These are phyloP conservation scores for Bolinopsis microptera DNA, from an alignment of 37 sponge, comb jelly and placozoan species.

Conservation along the genomic window DNA sequence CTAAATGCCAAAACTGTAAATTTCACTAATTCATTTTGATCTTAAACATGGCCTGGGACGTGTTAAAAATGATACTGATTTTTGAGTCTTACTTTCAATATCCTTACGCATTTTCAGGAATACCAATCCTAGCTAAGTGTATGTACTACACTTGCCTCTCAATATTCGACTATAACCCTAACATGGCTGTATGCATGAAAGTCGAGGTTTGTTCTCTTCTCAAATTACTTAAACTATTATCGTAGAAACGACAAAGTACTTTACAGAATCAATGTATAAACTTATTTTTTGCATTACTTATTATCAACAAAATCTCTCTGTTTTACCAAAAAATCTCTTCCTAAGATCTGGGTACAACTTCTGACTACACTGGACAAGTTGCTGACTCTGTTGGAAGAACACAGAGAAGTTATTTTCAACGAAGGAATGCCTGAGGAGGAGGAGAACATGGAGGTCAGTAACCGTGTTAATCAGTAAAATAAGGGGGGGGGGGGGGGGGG, in stretches of 20 bases:
- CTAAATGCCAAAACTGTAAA: too few species aligned
- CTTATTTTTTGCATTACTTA: too few species aligned
- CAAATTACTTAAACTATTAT: too few species aligned
- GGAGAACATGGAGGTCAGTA: constrained; percentile 76
- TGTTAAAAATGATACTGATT: neutral
- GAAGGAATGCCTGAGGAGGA: constrained; percentile 67
- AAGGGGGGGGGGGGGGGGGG: too few species aligned
- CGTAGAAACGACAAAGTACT: too few species aligned
- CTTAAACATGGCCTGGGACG: neutral
- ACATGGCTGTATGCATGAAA: constrained; percentile 75
- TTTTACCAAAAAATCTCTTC: neutral
- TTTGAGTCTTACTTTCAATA: neutral
- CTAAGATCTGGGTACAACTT: constrained; percentile 68
- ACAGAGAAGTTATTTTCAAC: constrained; percentile 69
- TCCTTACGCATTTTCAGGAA: neutral
- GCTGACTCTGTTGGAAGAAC: constrained; percentile 69
- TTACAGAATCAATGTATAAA: too few species aligned
- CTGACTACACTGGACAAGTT: constrained; percentile 69
- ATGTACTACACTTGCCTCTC: constrained; percentile 66
- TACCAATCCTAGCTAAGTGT: constrained; percentile 55
- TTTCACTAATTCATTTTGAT: too few species aligned
- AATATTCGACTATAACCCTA: constrained; percentile 77
- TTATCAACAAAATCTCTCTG: too few species aligned
- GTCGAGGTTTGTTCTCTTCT: constrained; percentile 78
- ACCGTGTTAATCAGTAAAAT: too few species aligned